Evolutionary conservation across 2,113 vertebrate genomes (phyloP).

Genomic region (Chlorodrepanis virens): DNA sequence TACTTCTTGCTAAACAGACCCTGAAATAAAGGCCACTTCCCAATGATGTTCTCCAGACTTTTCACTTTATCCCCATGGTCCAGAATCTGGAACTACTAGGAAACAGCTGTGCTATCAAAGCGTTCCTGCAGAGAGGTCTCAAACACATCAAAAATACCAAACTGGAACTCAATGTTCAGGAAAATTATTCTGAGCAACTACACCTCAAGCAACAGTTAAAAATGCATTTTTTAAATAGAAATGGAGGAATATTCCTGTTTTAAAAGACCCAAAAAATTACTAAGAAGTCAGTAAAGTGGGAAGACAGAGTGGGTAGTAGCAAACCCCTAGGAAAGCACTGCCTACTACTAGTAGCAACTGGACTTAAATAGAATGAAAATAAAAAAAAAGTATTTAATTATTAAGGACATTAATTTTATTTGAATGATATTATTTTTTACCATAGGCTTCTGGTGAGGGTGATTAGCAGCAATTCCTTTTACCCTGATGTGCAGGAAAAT

Average conservation of each 20-base stretch:
- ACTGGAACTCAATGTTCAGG: neutral
- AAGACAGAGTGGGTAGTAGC: neutral
- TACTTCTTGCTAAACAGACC: neutral
- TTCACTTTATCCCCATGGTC: neutral
- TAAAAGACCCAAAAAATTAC: neutral
- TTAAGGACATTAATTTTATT: neutral
- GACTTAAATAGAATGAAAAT: neutral
- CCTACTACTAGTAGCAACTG: neutral
- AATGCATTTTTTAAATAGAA: neutral
- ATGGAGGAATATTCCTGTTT: neutral
- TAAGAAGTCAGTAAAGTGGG: neutral
- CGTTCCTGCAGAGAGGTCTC: neutral
- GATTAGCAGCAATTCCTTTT: neutral
- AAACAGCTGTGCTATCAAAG: slow-evolving; percentile 53
- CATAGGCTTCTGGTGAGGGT: neutral
- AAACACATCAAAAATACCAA: neutral
- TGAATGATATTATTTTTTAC: neutral
- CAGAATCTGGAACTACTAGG: slow-evolving; percentile 10
- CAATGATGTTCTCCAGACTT: neutral
- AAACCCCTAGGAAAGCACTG: neutral
- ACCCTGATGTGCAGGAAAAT: neutral
- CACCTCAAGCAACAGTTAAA: neutral
- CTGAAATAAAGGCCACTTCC: neutral
- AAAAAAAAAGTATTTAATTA: neutral
- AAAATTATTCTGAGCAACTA: neutral